A percentile compares a stretch with the other conserved stretches of the same genome.
Conservation (phyloP, 2,113 vertebrate species). For the Cyrtonyx montezumae region DNA sequence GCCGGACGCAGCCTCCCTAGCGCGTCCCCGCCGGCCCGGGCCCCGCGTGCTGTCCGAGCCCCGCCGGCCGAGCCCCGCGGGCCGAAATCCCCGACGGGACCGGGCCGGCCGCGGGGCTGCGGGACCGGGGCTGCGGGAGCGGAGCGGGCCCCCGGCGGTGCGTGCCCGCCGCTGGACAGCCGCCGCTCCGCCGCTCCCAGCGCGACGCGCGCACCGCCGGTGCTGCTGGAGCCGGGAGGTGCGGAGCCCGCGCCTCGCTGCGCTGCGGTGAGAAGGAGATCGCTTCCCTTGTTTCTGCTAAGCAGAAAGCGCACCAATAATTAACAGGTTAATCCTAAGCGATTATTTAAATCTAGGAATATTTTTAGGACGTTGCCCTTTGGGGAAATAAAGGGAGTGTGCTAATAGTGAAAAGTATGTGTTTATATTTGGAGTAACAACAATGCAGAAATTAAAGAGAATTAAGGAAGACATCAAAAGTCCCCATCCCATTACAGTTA, state of each 20-base stretch:
- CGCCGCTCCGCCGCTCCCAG: too few species aligned
- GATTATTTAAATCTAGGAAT: constrained; percentile 25
- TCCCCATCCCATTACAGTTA: constrained; percentile 14
- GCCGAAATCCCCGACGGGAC: too few species aligned
- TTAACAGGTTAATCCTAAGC: constrained; percentile 52
- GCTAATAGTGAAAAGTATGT: constrained; percentile 57
- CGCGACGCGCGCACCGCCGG: too few species aligned
- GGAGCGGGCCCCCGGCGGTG: too few species aligned
- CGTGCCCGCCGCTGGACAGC: not conserved
- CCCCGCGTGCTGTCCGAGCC: too few species aligned
- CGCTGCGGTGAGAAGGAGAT: not conserved
- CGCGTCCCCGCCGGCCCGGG: too few species aligned
- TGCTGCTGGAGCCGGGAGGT: too few species aligned
- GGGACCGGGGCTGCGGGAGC: too few species aligned
- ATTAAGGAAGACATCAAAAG: constrained; percentile 59
- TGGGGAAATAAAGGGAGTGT: constrained; percentile 52
- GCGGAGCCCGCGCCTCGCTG: not conserved
- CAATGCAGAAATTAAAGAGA: constrained; percentile 65
- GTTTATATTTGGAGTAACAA: constrained; percentile 61
- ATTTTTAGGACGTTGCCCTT: constrained; percentile 52
- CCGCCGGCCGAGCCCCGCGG: too few species aligned
- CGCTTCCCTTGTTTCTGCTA: not conserved
- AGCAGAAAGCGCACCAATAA: constrained; percentile 16
- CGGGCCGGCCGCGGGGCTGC: too few species aligned
- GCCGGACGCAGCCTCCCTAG: too few species aligned